A percentile compares a stretch with the other conserved stretches of the same genome.
Evolutionary conservation across 2,113 vertebrate species (phyloP).

Genomic region (Ivindomyrus marchei): DNA sequence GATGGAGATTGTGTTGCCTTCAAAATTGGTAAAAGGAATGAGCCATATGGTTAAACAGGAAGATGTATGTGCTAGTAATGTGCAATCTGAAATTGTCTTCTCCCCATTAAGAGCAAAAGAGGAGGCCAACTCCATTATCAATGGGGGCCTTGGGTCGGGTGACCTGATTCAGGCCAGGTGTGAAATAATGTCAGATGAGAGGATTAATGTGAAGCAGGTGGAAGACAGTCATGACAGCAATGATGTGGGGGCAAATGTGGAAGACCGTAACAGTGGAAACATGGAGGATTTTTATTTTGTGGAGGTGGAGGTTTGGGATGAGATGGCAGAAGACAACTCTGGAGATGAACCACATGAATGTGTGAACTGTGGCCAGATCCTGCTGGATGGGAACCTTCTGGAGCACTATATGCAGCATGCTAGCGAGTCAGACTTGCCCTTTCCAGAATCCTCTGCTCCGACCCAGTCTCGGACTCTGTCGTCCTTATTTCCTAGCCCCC

Average conservation of each 20-base stretch:
- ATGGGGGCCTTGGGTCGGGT: not conserved
- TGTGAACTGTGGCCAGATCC: conserved; percentile 33
- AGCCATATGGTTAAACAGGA: not conserved
- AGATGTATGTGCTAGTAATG: not conserved
- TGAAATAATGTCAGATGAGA: not conserved
- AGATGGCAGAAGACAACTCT: not conserved
- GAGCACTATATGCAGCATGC: conserved; percentile 26
- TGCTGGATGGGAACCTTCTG: conserved; percentile 30
- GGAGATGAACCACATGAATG: conserved; percentile 37
- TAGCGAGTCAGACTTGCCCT: not conserved
- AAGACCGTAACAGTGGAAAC: not conserved
- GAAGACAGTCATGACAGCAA: not conserved
- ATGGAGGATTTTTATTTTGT: not conserved
- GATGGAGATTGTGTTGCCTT: not conserved
- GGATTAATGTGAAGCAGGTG: not conserved
- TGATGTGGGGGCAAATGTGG: not conserved
- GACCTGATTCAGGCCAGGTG: not conserved
- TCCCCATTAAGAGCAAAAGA: not conserved
- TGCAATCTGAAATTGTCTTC: not conserved
- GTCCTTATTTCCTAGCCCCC: not conserved
- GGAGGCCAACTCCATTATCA: not conserved
- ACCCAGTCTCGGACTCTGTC: not conserved
- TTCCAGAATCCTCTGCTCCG: conserved; percentile 26
- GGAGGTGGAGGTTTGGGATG: conserved; percentile 22
- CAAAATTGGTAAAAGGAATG: not conserved